Evolutionary conservation across 2,888 invertebrate genomes (phyloP).

Genomic region (Drosophila ustulata): DNA sequence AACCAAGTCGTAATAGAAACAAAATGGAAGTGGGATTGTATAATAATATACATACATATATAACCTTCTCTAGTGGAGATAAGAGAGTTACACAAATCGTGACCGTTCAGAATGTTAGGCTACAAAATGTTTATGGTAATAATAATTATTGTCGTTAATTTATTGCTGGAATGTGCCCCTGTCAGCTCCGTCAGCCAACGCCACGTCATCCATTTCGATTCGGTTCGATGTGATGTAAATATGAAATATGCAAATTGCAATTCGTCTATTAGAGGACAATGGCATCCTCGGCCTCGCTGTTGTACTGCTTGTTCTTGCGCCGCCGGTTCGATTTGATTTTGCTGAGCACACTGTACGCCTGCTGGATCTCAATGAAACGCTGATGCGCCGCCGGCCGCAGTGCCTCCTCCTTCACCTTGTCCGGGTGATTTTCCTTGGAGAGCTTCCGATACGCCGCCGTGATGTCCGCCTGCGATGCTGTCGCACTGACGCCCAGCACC

Average conservation of each 20-base stretch:
- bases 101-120: not conserved
- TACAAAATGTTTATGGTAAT: constrained; percentile 2
- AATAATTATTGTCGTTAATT: constrained; percentile 8
- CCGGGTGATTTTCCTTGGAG: constrained; percentile 95
- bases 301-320: constrained; percentile 89
- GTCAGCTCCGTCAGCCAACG: constrained; percentile 3
- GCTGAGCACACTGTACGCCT: constrained; percentile 95
- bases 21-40: not conserved
- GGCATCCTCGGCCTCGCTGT: constrained; percentile 85
- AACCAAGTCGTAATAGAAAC: not conserved
- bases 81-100: constrained; percentile 5
- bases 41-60: not conserved
- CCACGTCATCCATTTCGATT: constrained; percentile 10
- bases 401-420: constrained; percentile 92
- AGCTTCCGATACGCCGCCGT: constrained; percentile 92
- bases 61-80: not conserved
- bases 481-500: constrained; percentile 91
- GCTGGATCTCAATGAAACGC: constrained; percentile 96
- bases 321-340: constrained; percentile 92
- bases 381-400: constrained; percentile 91
- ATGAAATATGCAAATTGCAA: not conserved
- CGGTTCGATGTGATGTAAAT: not conserved
- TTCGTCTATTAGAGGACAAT: constrained; percentile 65
- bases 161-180: constrained; percentile 6
- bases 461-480: constrained; percentile 94